Evolutionary conservation across 2,888 invertebrate genomes (phyloP), one percentile per base, ranked within the genome.

Genomic region (Athalia rosae): DNA sequence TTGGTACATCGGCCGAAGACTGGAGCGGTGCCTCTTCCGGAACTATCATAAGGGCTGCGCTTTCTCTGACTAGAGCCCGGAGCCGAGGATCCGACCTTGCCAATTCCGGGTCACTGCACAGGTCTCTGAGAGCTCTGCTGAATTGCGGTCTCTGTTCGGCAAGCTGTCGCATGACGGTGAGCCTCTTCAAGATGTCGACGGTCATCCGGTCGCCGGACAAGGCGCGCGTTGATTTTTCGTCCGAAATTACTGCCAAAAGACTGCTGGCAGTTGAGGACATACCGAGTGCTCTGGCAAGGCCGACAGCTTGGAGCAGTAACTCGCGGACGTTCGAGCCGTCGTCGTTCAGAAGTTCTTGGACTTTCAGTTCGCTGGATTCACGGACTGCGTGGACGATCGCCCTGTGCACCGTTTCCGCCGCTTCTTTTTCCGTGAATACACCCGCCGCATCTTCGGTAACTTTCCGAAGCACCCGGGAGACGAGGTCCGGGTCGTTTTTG

Each of bases 1-100:
- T 89, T 11, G 95, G 95, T n/a, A 95, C 93, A 80, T 95, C 95
- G 79, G 91, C 92, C 2, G 95, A 95, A 58, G 93, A 93, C 83
- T 92, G 88, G 11, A 94, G 84, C 4, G 92, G 91, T 3, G 91
- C 89, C 82, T 93, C 93, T 87, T 94, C 93, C 0, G 94, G 93
- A 45, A 93, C 92, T 15, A 94, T 93, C 91, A 95, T 92, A 45
- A 95, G 89, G 5, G 93, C 93, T 3, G 94, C 95, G 87, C 95
- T 95, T 87, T 95, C 94, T 83, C 94, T 90, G 0, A 95, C 94
- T 69, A 95, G 90, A 85, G 94, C 94, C 69, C 95, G 91, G 41
- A 95, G 91, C 79, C 93, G 92, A 53, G 95, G 94, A 90, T 95
- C 95, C 28, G 92, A 92, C 78, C 93, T 92, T 78, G 94, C 94